Evolutionary conservation across 2,888 invertebrate species (phyloP), one percentile per base, ranked within the genome.

Genomic region (Drosophila percnosoma): DNA sequence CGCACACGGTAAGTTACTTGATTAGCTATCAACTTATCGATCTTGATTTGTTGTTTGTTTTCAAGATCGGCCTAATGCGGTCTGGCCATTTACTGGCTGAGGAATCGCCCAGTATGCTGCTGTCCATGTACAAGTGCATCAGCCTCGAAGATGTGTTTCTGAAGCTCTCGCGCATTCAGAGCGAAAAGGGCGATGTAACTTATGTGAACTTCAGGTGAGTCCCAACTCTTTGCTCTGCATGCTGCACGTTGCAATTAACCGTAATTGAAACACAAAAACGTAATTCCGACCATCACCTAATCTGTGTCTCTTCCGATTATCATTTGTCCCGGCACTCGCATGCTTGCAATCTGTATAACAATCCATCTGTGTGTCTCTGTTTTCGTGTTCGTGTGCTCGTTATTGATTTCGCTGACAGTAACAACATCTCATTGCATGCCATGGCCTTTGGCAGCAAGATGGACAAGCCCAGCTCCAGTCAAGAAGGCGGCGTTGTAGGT

Each of bases 101-200:
- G 94, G 97, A 98, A 92, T 96, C 96, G 18, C 98, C 98, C 0
- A 96, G 96, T 79, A 95, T 96, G 18, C 94, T 98, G 51, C 94
- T 99, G 57, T 95, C 96, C 55, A 96, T 97, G 95, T 97, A 97
- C 94, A 95, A 95, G 90, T 97, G 97, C 92, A 95, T 95, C 74
- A 96, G 96, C 18, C 94, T 99, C 8, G 99, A 99, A 93, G 98
- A 98, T 85, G 98, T 98, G 3, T 99, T 99, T 94, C 94, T 99
- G 66, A 97, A 98, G 93, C 94, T 99, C 24, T 97, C 97, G 34
- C 94, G 97, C 87, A 96, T 96, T 90, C 97, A 97, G 93, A 96
- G 95, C 78, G 95, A 95, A 93, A 94, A 95, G 45, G 95, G 93
- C 93, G 93, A 92, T 54, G 83, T 91, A 24, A 87, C 91, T 52